phyloP scores from a whole-genome alignment of 1,140 invertebrate species.

The Drosophila burlai region DNA sequence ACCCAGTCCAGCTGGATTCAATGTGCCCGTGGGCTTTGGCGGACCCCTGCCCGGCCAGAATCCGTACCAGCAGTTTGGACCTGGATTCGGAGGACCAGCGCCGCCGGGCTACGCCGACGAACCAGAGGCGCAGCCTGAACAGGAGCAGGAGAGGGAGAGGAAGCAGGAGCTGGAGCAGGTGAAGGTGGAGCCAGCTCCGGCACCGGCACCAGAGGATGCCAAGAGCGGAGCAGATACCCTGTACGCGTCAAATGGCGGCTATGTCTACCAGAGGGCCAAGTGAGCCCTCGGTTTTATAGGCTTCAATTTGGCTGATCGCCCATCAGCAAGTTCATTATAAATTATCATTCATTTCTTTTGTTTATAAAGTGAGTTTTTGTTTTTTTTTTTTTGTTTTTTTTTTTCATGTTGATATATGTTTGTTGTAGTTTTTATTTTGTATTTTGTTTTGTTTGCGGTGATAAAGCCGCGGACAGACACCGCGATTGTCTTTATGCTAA shows the following conservation, averaged over 20 bases:
- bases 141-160: slow-evolving; percentile 7
- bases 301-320: not conserved
- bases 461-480: slow-evolving; percentile 41
- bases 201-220: slow-evolving; percentile 6
- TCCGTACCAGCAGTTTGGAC: slow-evolving; percentile 51
- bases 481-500: slow-evolving; percentile 52
- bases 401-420: slow-evolving; percentile 6
- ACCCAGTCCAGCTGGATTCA: slow-evolving; percentile 36
- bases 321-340: slow-evolving; percentile 55
- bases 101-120: slow-evolving; percentile 22
- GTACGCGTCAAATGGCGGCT: slow-evolving; percentile 78
- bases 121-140: not conserved
- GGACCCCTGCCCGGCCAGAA: slow-evolving; percentile 40
- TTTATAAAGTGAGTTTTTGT: slow-evolving; percentile 10
- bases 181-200: not conserved
- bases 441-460: slow-evolving; percentile 26
- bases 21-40: slow-evolving; percentile 49
- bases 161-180: not conserved
- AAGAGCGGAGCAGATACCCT: slow-evolving; percentile 54
- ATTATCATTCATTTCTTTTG: slow-evolving; percentile 64
- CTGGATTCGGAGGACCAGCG: slow-evolving; percentile 53
- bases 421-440: not conserved
- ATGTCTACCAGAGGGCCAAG: slow-evolving; percentile 67
- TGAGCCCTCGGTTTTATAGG: slow-evolving; percentile 53
- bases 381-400: slow-evolving; percentile 18